These are phyloP conservation scores for Lateolabrax maculatus DNA, from an alignment of 2,797 vertebrate genomes.

Conservation along the genomic window DNA sequence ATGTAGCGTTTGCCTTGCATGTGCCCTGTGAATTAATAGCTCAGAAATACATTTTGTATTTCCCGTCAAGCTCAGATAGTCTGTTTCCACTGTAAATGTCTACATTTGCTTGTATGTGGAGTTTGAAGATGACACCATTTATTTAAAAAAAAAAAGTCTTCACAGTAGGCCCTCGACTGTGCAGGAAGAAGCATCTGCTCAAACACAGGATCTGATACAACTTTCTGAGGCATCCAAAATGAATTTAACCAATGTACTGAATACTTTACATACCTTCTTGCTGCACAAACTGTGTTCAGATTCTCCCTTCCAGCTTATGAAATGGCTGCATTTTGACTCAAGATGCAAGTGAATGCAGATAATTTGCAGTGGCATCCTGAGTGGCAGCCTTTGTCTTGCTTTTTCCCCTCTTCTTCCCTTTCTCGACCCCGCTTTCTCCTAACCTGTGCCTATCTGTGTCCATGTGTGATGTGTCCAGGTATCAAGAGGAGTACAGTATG, in stretches of 20 bases:
- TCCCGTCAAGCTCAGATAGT: not conserved
- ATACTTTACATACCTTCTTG: not conserved
- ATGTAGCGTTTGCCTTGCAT: slow-evolving; percentile 22
- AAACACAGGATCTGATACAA: slow-evolving; percentile 10
- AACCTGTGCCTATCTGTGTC: slow-evolving; percentile 79
- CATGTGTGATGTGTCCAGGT: slow-evolving; percentile 83
- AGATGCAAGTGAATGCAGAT: slow-evolving; percentile 48
- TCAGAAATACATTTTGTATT: slow-evolving; percentile 8
- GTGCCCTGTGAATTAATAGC: not conserved
- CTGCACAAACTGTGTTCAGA: slow-evolving; percentile 21
- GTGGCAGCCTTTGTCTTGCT: slow-evolving; percentile 46
- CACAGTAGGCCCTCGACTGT: not conserved
- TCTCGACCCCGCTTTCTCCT: slow-evolving; percentile 46
- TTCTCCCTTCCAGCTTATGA: slow-evolving; percentile 21
- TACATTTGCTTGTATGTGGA: slow-evolving; percentile 30
- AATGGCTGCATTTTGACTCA: slow-evolving; percentile 26
- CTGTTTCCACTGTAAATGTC: slow-evolving; percentile 19
- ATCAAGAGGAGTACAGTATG: slow-evolving; percentile 90
- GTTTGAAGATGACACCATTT: slow-evolving; percentile 29
- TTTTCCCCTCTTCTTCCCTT: slow-evolving; percentile 36
- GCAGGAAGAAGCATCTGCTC: slow-evolving; percentile 42
- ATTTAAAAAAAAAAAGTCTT: no score
- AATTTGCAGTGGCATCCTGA: slow-evolving; percentile 23
- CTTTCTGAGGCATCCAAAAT: not conserved
- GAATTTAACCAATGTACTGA: accelerated